Percentiles rank a stretch among this genome's conserved stretches.
Conservation (phyloP, 2,888 invertebrate species). For the Monopis laevigella region DNA sequence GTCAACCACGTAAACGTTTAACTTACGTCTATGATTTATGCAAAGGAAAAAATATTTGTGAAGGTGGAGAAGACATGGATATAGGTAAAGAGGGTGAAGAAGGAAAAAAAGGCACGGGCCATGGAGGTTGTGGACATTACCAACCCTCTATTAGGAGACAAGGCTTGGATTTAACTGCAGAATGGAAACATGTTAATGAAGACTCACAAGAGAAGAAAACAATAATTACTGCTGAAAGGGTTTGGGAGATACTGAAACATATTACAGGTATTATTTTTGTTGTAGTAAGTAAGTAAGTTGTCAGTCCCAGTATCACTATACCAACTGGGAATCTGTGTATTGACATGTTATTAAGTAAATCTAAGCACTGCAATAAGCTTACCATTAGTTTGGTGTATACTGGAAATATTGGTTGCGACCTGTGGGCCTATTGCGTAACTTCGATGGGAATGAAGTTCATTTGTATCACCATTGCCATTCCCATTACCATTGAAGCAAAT, state of each 20-base stretch:
- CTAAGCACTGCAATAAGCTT: too few species aligned
- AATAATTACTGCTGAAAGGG: constrained; percentile 91
- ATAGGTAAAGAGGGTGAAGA: constrained; percentile 81
- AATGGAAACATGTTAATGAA: constrained; percentile 99
- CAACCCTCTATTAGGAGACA: constrained; percentile 92
- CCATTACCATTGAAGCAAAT: too few species aligned
- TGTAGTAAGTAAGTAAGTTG: too few species aligned
- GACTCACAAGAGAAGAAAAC: constrained; percentile 98
- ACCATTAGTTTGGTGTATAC: too few species aligned
- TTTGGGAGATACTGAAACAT: constrained; percentile 96
- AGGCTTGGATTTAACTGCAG: constrained; percentile 93
- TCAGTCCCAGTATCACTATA: too few species aligned
- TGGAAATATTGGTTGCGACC: too few species aligned
- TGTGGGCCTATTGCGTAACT: too few species aligned
- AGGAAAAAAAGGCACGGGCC: constrained; percentile 68
- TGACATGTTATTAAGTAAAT: too few species aligned
- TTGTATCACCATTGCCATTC: too few species aligned
- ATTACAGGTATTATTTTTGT: constrained; percentile 75
- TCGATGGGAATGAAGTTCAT: too few species aligned
- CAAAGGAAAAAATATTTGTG: constrained; percentile 97
- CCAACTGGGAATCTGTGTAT: too few species aligned
- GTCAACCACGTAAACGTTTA: constrained; percentile 93
- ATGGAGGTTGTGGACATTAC: constrained; percentile 98
- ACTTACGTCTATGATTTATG: constrained; percentile 97
- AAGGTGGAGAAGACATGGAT: constrained; percentile 98